Conservation (phyloP, 2,113 vertebrate species). For the Halcyon malimbica region DNA sequence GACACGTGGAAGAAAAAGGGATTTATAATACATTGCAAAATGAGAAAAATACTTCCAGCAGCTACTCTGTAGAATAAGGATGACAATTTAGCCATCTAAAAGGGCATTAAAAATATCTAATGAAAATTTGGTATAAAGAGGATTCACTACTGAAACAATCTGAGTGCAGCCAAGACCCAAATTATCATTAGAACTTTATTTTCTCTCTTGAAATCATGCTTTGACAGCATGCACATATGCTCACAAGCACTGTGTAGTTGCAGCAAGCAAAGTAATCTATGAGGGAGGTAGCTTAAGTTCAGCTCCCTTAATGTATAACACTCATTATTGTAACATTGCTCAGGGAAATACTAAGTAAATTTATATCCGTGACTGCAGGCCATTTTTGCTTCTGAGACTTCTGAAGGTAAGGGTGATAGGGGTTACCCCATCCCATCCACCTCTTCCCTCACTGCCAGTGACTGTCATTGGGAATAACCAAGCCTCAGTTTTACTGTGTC, state of each 20-base stretch:
- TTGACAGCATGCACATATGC: conserved; percentile 53
- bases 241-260: conserved; percentile 17
- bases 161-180: conserved; percentile 4
- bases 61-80: neutral
- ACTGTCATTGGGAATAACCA: neutral
- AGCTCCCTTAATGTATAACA: neutral
- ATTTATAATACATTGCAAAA: neutral
- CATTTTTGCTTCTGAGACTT: neutral
- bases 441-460: neutral
- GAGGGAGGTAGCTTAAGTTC: conserved; percentile 50
- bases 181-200: conserved; percentile 54
- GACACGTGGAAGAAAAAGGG: neutral
- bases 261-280: conserved; percentile 49
- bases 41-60: neutral
- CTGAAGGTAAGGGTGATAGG: neutral
- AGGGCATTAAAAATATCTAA: neutral
- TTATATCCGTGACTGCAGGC: neutral
- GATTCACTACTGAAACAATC: conserved; percentile 15
- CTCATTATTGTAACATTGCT: neutral
- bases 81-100: neutral
- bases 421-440: neutral
- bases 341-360: neutral
- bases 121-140: neutral
- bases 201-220: conserved; percentile 49
- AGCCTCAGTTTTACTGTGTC: neutral